These are phyloP conservation scores for Spinibarbus caldwelli DNA, from an alignment of 2,797 vertebrate genomes.

Conservation along the genomic window DNA sequence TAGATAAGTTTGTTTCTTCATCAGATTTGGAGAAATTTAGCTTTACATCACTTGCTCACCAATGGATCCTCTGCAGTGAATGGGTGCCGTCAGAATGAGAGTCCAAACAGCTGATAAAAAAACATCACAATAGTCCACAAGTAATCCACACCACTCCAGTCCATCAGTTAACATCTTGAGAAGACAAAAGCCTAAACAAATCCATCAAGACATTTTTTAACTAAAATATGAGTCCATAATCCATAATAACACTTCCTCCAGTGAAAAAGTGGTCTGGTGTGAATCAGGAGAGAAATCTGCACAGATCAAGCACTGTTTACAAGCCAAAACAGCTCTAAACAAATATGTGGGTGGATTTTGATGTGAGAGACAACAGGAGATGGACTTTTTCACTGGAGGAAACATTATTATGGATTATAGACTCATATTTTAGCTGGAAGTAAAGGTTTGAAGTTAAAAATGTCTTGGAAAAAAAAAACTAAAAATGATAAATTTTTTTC, in stretches of 20 bases:
- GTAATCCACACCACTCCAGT: background rate
- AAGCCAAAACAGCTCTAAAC: background rate
- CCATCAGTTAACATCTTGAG: background rate
- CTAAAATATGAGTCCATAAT: background rate
- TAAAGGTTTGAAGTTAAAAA: too few species aligned
- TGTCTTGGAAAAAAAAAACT: too few species aligned
- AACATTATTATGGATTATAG: too few species aligned
- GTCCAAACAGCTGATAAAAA: background rate
- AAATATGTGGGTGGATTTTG: background rate
- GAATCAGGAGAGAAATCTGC: too few species aligned
- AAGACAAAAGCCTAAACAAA: background rate
- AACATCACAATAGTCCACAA: background rate
- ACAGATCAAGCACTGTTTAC: background rate
- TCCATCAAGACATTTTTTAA: background rate
- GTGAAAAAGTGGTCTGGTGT: too few species aligned
- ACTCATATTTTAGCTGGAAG: too few species aligned
- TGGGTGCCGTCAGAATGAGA: background rate
- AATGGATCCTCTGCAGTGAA: background rate
- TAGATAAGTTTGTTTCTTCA: background rate
- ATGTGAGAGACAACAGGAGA: too few species aligned
- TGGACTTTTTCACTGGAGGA: background rate
- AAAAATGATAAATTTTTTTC: too few species aligned
- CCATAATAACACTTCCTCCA: background rate
- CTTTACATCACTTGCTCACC: background rate
- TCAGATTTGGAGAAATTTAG: background rate